These are phyloP conservation scores for Aplocera efformata DNA, from an alignment of 2,888 invertebrate species.

Conservation along the genomic window DNA sequence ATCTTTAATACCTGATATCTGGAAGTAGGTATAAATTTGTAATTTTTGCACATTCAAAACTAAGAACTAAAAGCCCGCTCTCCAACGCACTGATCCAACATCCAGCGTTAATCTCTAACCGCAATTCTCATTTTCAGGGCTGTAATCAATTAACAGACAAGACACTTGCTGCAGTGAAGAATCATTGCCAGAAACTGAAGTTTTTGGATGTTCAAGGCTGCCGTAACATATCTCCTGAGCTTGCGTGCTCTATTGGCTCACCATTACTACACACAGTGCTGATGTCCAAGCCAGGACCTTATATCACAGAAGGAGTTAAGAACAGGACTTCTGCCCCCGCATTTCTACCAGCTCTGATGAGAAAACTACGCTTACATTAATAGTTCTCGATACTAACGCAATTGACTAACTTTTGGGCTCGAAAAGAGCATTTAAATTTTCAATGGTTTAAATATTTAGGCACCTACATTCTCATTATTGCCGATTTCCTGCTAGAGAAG, in stretches of 20 bases:
- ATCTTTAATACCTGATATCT: too few species aligned
- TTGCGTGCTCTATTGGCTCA: conserved; percentile 63
- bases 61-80: too few species aligned
- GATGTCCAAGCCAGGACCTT: conserved; percentile 71
- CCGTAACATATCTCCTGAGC: conserved; percentile 68
- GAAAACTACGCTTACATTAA: conserved; percentile 61
- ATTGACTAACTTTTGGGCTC: neutral
- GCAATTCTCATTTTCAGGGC: conserved; percentile 79
- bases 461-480: too few species aligned
- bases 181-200: conserved; percentile 73
- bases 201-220: conserved; percentile 81
- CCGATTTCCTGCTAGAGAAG: too few species aligned
- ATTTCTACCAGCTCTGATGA: conserved; percentile 63
- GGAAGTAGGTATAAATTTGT: too few species aligned
- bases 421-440: neutral
- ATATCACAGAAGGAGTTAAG: conserved; percentile 62
- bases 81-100: too few species aligned
- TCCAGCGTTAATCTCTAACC: too few species aligned
- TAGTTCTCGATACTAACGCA: neutral
- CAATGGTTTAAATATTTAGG: too few species aligned
- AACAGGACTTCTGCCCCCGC: conserved; percentile 58
- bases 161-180: conserved; percentile 72
- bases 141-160: conserved; percentile 82
- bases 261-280: conserved; percentile 68
- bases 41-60: too few species aligned